These are phyloP conservation scores for Meriones psammophilus DNA, from an alignment of 2,797 vertebrate species.

Conservation along the genomic window DNA sequence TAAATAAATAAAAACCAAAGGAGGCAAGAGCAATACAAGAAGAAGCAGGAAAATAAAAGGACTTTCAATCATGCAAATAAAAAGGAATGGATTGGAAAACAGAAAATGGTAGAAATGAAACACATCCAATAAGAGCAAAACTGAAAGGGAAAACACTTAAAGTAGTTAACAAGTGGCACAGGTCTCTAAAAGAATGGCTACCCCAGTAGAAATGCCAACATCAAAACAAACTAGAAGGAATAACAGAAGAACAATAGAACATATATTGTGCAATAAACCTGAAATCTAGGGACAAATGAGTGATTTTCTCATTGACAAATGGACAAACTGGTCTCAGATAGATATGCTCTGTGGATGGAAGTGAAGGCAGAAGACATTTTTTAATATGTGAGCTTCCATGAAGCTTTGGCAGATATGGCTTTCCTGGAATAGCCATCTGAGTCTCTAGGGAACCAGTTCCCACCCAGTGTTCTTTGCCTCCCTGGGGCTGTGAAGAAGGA, in stretches of 20 bases:
- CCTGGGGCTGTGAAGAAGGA: background rate
- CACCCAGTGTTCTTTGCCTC: background rate
- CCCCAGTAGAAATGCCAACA: background rate
- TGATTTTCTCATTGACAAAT: background rate
- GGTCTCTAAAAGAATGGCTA: background rate
- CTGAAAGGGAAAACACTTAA: background rate
- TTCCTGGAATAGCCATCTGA: rapidly evolving
- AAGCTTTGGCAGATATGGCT: background rate
- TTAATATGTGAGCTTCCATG: background rate
- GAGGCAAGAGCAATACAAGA: background rate
- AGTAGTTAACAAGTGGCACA: background rate
- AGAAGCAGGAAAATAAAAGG: background rate
- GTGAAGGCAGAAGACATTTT: background rate
- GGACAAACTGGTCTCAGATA: background rate
- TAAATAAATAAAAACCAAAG: background rate
- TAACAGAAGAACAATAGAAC: background rate
- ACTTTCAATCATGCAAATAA: rapidly evolving
- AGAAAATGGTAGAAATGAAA: background rate
- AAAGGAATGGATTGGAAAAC: background rate
- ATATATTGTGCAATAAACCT: background rate
- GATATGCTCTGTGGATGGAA: background rate
- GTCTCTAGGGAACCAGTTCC: background rate
- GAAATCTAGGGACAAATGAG: background rate
- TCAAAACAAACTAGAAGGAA: background rate
- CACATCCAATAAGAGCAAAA: background rate